Percentiles rank a stretch among this genome's conserved stretches.
These are phyloP conservation scores for Trimorus sp. DNA, from an alignment of 2,888 invertebrate genomes.

Conservation along the genomic window DNA sequence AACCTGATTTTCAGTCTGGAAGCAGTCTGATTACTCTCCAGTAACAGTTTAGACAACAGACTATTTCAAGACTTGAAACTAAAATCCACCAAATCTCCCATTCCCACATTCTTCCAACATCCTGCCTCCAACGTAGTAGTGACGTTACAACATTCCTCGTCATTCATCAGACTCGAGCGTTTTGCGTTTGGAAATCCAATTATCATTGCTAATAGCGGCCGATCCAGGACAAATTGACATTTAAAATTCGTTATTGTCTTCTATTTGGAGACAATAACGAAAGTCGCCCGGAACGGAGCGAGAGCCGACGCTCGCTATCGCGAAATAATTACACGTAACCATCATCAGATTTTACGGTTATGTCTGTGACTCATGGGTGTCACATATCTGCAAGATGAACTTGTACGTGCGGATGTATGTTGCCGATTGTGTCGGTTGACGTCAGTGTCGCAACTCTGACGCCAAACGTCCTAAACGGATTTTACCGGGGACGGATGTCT, in stretches of 20 bases:
- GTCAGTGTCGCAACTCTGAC: conserved; percentile 46
- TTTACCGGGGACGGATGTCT: conserved; percentile 9
- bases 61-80: too few relatives aligned
- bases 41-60: too few relatives aligned
- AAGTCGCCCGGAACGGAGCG: background rate
- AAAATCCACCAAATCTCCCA: too few relatives aligned
- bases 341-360: conserved; percentile 44
- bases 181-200: too few relatives aligned
- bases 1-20: too few relatives aligned
- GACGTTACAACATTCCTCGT: too few relatives aligned
- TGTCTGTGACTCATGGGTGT: conserved; percentile 32
- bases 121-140: too few relatives aligned
- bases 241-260: conserved; percentile 3
- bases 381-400: conserved; percentile 42
- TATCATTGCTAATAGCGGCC: too few relatives aligned
- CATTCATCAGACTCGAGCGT: too few relatives aligned
- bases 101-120: too few relatives aligned
- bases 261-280: conserved; percentile 15
- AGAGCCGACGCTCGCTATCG: conserved; percentile 19
- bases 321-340: conserved; percentile 45
- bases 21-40: too few relatives aligned
- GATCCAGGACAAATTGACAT: too few relatives aligned
- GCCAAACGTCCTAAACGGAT: conserved; percentile 40
- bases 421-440: conserved; percentile 42
- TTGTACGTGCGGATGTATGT: conserved; percentile 30